Conservation (phyloP, 2,888 invertebrate genomes). For the Lithophane socia region DNA sequence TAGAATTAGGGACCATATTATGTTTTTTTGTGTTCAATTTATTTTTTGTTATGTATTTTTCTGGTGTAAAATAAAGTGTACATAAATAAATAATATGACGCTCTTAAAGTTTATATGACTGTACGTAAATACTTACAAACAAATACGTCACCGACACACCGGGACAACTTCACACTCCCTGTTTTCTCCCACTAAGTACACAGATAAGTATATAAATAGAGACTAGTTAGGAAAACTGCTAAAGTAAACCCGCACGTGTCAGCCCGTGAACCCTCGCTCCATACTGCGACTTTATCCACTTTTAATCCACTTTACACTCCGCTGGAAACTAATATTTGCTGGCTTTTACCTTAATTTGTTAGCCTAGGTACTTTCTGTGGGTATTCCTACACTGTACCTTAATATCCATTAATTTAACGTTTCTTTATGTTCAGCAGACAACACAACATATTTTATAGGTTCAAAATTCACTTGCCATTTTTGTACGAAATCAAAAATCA, state of each 20-base stretch:
- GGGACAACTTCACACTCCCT: no score
- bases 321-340: conserved; percentile 41
- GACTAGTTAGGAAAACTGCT: conserved; percentile 1
- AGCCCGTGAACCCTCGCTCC: background rate
- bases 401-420: background rate
- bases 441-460: background rate
- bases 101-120: background rate
- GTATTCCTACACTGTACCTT: background rate
- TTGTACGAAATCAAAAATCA: background rate
- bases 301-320: conserved; percentile 19
- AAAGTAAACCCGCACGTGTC: background rate
- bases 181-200: background rate
- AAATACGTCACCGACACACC: background rate
- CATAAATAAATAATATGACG: background rate
- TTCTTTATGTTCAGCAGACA: background rate
- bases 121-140: background rate
- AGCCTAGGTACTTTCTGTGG: background rate
- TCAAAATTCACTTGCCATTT: background rate
- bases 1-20: no score
- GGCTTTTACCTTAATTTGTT: conserved; percentile 45
- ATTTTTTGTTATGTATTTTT: background rate
- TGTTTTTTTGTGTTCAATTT: no score
- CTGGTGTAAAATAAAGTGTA: background rate
- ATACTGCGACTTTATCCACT: conserved; percentile 12
- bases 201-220: background rate